Conservation (phyloP, 2,888 invertebrate genomes). For the Nomada fucata region DNA sequence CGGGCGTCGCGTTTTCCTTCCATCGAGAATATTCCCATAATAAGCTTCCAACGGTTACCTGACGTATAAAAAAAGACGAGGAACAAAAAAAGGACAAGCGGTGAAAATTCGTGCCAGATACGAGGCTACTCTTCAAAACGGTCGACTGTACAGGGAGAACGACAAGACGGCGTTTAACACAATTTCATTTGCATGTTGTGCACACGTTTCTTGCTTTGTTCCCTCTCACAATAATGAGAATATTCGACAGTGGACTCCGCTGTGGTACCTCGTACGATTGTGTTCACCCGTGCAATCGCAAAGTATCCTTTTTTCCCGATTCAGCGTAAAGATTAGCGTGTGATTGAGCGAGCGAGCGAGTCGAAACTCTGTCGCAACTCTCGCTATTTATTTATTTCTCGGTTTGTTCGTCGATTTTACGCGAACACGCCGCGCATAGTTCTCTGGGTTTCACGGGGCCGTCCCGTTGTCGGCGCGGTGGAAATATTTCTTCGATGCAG, state of each 20-base stretch:
- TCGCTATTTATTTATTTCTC: constrained; percentile 4
- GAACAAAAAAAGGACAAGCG: not conserved
- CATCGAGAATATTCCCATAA: constrained; percentile 6
- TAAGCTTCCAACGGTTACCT: not conserved
- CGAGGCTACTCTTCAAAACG: not conserved
- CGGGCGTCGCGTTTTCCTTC: not conserved
- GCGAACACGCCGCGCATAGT: not conserved
- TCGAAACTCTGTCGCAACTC: constrained; percentile 18
- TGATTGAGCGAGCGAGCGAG: not conserved
- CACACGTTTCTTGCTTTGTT: not conserved
- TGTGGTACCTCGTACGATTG: not conserved
- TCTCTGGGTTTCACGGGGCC: not conserved
- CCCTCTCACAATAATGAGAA: constrained; percentile 21
- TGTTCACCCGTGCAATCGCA: not conserved
- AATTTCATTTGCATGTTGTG: constrained; percentile 1
- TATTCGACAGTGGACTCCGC: constrained; percentile 9
- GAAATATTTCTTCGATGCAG: constrained; percentile 3
- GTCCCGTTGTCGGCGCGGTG: not conserved
- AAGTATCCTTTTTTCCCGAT: constrained; percentile 11
- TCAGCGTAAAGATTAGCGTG: constrained; percentile 12
- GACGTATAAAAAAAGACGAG: not conserved
- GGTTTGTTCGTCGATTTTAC: constrained; percentile 1
- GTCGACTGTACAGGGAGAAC: constrained; percentile 1
- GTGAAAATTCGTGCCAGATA: constrained; percentile 17
- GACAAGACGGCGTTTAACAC: not conserved